Evolutionary conservation across 2,888 invertebrate genomes (phyloP).

Genomic region (Sphaeridia pumilis): DNA sequence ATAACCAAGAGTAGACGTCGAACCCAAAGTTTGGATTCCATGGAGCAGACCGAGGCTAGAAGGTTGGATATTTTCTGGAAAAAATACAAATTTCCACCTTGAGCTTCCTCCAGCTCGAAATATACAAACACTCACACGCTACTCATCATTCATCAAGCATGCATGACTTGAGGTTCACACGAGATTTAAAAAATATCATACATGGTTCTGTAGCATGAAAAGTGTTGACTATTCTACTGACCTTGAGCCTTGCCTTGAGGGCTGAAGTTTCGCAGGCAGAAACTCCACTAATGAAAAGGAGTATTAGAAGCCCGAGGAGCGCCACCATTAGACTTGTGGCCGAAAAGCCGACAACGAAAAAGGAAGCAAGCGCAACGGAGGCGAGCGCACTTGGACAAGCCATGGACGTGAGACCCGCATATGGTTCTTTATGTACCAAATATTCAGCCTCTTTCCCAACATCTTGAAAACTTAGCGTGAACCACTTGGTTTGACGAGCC

Average conservation of each 20-base stretch:
- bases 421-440: constrained; percentile 40
- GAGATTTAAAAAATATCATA: too few relatives aligned
- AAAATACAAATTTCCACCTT: too few relatives aligned
- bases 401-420: constrained; percentile 33
- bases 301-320: constrained; percentile 38
- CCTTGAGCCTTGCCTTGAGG: constrained; percentile 31
- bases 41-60: constrained; percentile 25
- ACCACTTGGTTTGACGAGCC: constrained; percentile 53
- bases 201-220: neutral
- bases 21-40: constrained; percentile 40
- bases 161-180: too few relatives aligned
- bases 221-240: constrained; percentile 5
- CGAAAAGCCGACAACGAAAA: constrained; percentile 32
- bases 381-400: constrained; percentile 42
- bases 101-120: too few relatives aligned
- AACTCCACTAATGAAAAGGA: constrained; percentile 37
- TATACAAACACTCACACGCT: neutral
- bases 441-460: constrained; percentile 55
- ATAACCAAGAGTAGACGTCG: constrained; percentile 48
- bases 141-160: constrained; percentile 1
- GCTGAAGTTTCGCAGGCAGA: constrained; percentile 35
- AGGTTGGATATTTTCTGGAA: constrained; percentile 27
- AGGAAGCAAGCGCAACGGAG: constrained; percentile 29
- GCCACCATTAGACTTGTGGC: constrained; percentile 37
- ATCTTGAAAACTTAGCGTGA: constrained; percentile 56